A percentile compares a stretch with the other conserved stretches of the same genome.
phyloP scores from a whole-genome alignment of 2,888 invertebrate species.

The Tyria jacobaeae region DNA sequence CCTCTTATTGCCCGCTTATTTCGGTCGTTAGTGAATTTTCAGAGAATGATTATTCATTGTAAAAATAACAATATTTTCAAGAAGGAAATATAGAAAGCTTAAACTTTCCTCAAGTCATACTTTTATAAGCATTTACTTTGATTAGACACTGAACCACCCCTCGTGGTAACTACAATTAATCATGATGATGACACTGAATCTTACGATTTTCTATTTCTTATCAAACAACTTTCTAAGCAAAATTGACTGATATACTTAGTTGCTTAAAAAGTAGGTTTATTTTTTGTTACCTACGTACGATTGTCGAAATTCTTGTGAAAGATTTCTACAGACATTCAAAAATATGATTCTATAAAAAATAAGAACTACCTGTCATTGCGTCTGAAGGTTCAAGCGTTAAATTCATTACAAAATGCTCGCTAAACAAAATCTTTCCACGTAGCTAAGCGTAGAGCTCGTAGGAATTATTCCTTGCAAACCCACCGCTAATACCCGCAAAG shows the following conservation, averaged over 20 bases:
- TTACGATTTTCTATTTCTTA: neutral
- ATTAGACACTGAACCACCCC: neutral
- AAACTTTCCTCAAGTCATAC: constrained; percentile 12
- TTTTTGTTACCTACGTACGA: neutral
- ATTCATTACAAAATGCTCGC: constrained; percentile 15
- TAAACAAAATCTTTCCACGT: constrained; percentile 26
- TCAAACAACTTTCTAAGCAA: neutral
- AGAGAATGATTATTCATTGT: constrained; percentile 37
- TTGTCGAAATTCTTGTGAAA: neutral
- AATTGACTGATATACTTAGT: neutral
- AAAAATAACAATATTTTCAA: neutral
- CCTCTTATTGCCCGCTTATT: constrained; percentile 68
- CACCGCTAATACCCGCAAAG: constrained; percentile 76
- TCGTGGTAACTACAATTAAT: neutral
- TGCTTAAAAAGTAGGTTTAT: neutral
- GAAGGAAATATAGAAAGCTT: neutral
- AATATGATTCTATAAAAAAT: neutral
- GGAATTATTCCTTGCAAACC: constrained; percentile 74
- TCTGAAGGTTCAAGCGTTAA: constrained; percentile 4
- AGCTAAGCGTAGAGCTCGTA: constrained; percentile 47
- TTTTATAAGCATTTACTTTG: constrained; percentile 8
- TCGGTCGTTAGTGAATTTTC: constrained; percentile 62
- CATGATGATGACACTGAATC: neutral
- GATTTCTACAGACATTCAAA: too few species aligned
- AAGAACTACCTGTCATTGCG: neutral